These are phyloP conservation scores for Agapornis roseicollis DNA, from an alignment of 2,113 vertebrate species.

Conservation along the genomic window DNA sequence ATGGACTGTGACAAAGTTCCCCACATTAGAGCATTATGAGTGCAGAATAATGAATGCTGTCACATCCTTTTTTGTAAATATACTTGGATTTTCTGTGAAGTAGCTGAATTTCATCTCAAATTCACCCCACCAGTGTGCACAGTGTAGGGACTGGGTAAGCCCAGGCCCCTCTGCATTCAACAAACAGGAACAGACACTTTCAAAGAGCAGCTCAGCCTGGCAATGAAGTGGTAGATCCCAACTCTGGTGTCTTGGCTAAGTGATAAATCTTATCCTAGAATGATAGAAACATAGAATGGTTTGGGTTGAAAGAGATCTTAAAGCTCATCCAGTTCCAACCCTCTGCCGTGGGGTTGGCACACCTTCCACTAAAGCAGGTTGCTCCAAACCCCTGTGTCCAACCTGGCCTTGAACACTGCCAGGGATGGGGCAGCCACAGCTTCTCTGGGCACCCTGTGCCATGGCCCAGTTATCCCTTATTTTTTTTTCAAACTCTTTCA, in stretches of 20 bases:
- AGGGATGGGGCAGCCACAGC: not conserved
- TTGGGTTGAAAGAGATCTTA: not conserved
- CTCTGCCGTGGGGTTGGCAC: not conserved
- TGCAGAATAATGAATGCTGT: not conserved
- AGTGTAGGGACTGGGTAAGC: not conserved
- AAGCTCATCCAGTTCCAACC: not conserved
- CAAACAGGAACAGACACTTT: not conserved
- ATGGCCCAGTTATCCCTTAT: not conserved
- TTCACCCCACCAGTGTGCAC: rapidly evolving
- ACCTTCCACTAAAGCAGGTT: not conserved
- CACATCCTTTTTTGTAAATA: not conserved
- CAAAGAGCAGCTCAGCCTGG: not conserved
- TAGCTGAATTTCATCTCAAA: not conserved
- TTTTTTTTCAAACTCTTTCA: not conserved
- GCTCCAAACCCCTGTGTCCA: not conserved
- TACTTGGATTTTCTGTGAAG: not conserved
- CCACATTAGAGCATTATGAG: rapidly evolving
- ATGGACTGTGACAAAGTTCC: not conserved
- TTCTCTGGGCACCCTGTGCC: not conserved
- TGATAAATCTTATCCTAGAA: not conserved
- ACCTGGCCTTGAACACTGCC: not conserved
- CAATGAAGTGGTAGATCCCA: not conserved
- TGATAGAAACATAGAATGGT: not conserved
- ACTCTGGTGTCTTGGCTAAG: rapidly evolving
- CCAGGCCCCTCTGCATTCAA: not conserved